Evolutionary conservation across 1,140 invertebrate genomes (phyloP).

Genomic region (Drosophila triauraria): DNA sequence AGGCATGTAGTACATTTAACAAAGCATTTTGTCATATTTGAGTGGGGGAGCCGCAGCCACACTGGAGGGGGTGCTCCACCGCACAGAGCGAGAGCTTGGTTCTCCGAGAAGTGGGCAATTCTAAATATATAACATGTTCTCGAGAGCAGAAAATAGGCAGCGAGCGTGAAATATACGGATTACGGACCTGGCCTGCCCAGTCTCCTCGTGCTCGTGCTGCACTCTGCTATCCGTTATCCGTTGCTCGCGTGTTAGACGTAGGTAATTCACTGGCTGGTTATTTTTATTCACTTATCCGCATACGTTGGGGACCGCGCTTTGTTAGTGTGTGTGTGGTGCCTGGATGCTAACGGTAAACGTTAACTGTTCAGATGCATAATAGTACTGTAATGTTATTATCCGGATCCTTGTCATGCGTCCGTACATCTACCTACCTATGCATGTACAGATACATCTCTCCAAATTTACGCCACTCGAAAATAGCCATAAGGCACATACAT

Average conservation of each 20-base stretch:
- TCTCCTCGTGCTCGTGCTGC: slow-evolving; percentile 79
- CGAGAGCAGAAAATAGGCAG: slow-evolving; percentile 52
- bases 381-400: slow-evolving; percentile 3
- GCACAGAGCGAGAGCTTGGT: slow-evolving; percentile 5
- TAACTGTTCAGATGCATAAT: neutral
- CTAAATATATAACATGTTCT: slow-evolving; percentile 75
- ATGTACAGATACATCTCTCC: slow-evolving; percentile 26
- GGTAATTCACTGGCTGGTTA: slow-evolving; percentile 58
- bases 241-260: slow-evolving; percentile 70
- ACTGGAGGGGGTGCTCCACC: no score
- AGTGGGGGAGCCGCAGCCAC: no score
- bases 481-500: slow-evolving; percentile 38
- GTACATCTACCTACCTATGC: slow-evolving; percentile 8
- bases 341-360: slow-evolving; percentile 6
- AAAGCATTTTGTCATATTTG: no score
- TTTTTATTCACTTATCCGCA: slow-evolving; percentile 26
- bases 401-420: neutral
- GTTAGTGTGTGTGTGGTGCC: slow-evolving; percentile 7
- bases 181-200: slow-evolving; percentile 58
- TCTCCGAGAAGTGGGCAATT: slow-evolving; percentile 46
- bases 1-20: no score
- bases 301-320: slow-evolving; percentile 2
- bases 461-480: slow-evolving; percentile 64
- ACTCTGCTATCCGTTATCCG: slow-evolving; percentile 75
- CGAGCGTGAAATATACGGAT: slow-evolving; percentile 69